Percentiles rank a stretch among this genome's conserved stretches.
phyloP scores from a whole-genome alignment of 2,797 vertebrate genomes.

The Nyctibius grandis region DNA sequence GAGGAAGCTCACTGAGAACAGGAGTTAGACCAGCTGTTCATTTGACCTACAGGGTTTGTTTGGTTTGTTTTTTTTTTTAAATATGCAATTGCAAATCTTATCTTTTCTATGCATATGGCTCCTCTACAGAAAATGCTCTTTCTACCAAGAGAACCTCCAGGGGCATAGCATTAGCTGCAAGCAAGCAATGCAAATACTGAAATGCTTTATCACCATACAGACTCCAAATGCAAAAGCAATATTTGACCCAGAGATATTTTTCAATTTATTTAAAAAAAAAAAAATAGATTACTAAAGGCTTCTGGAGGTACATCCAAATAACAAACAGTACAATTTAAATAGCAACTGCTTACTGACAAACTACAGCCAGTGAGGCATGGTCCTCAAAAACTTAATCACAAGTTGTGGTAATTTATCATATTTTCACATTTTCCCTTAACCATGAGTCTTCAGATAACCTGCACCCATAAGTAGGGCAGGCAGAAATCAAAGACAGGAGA shows the following conservation, averaged over 20 bases:
- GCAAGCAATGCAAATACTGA: constrained; percentile 3
- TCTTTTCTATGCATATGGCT: constrained; percentile 25
- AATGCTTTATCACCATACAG: not conserved
- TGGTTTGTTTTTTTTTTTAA: not conserved
- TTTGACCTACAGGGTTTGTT: not conserved
- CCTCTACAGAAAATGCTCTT: not conserved
- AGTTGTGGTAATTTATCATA: not conserved
- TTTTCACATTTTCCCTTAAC: not conserved
- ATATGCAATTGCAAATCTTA: constrained; percentile 35
- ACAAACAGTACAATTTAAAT: not conserved
- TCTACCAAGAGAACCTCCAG: not conserved
- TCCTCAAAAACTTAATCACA: not conserved
- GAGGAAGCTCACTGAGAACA: not conserved
- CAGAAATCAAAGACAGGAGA: not conserved
- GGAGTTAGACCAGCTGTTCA: not conserved
- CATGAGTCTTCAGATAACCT: not conserved
- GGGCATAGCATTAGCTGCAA: constrained; percentile 4
- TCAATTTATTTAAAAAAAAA: not conserved
- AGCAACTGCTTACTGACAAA: not conserved
- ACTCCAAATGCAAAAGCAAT: constrained; percentile 19
- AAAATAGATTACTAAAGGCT: not conserved
- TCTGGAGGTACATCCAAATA: not conserved
- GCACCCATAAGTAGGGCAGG: not conserved
- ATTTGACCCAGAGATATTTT: constrained; percentile 13
- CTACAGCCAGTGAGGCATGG: not conserved